Base-by-base conservation (phyloP, 2,888 invertebrate species). In the Lumbricus terrestris region DNA sequence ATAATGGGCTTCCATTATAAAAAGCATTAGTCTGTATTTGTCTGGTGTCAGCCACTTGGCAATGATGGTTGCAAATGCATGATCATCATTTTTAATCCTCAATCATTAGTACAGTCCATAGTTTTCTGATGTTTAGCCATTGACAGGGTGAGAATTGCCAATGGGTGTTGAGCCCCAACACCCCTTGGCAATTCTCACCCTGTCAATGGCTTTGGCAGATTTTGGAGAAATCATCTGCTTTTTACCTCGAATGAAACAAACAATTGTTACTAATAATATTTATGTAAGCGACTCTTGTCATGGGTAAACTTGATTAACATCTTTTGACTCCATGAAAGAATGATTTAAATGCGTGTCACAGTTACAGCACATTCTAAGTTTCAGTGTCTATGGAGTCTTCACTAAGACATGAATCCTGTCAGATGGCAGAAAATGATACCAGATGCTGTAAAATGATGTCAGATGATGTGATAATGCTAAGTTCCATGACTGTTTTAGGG, bases 401-500 rank as follows among this genome's bases (percentile, higher is more conserved):
- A 40, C 40, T 40, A 40, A 40, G 40, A 40, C 40, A 40, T 40
- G 40, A 85, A 85, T 34, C 20, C 34, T 37, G 2, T 37, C 85
- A 85, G 16, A 20, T 85, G 85, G 18, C 34, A 85, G 1, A 37
- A 5, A 35, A n/a, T 18, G n/a, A 85, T 85, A n/a, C 18, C 8
- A 37, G 34, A 38, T 38, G 20, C 37, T 38, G 38, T 35, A n/a
- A 35, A 34, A n/a, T 18, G n/a, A 85, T 85, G 85, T 34, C 8
- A 37, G 34, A 38, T 38, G 20, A 88, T 38, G 38, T 35, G 35
- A 23, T 38, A 8, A 37, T 35, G 37, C 18, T 88, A 38, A 29
- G n/a, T n/a, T n/a, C 29, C 1, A 4, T 18, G 54, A 20, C 35
- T 69, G 90, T 90, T 92, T 18, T 92, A 95, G 95, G 98, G 98